Evolutionary conservation across 2,888 invertebrate genomes (phyloP).

Genomic region (Lasioglossum malachurum): DNA sequence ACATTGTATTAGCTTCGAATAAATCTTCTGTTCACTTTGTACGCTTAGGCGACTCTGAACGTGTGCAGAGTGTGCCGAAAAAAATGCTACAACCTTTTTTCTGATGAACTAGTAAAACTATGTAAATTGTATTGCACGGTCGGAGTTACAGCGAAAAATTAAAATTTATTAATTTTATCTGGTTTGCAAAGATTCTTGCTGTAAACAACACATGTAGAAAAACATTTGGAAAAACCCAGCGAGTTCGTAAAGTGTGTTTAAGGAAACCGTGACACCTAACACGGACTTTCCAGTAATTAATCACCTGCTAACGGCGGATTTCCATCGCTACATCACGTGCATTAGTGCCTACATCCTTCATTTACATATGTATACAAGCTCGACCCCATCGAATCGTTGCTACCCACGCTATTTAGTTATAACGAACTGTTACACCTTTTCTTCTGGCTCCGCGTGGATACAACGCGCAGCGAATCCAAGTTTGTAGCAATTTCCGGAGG

Average conservation of each 20-base stretch:
- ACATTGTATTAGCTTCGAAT: not conserved
- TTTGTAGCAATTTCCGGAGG: conserved; percentile 43
- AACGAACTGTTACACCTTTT: conserved; percentile 24
- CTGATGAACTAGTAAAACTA: not conserved
- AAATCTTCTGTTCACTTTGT: not conserved
- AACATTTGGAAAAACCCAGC: not conserved
- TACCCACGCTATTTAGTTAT: conserved; percentile 28
- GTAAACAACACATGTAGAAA: not conserved
- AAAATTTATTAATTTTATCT: not conserved
- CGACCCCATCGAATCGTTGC: not conserved
- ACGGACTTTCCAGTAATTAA: conserved; percentile 19
- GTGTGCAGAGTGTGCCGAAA: not conserved
- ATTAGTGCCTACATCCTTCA: conserved; percentile 41
- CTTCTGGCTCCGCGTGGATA: not conserved
- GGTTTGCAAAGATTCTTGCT: not conserved
- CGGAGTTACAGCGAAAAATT: no score
- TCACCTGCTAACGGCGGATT: conserved; percentile 22
- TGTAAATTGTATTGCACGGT: no score
- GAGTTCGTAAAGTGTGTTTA: not conserved
- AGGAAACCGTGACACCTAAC: not conserved
- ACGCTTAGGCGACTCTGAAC: not conserved
- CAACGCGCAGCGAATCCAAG: conserved; percentile 10
- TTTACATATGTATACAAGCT: conserved; percentile 16
- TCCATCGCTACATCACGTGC: not conserved
- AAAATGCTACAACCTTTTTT: not conserved